A percentile compares a stretch with the other conserved stretches of the same genome.
These are phyloP conservation scores for Anorthoa munda DNA, from an alignment of 2,888 invertebrate species.

Conservation along the genomic window DNA sequence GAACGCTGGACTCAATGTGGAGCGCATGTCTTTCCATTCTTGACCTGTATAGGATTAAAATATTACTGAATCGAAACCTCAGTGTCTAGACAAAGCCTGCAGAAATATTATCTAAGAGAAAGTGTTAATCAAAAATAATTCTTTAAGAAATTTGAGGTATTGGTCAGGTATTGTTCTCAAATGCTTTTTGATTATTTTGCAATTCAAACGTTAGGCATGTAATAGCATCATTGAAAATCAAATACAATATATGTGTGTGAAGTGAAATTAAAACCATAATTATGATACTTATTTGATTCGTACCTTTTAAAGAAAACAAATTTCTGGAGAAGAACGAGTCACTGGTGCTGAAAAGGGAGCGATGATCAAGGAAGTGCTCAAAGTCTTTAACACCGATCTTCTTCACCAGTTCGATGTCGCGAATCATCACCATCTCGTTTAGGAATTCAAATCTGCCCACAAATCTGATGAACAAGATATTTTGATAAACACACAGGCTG, in stretches of 20 bases:
- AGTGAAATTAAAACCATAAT: background rate
- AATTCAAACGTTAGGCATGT: background rate
- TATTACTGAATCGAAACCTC: background rate
- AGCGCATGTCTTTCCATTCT: conserved; percentile 86
- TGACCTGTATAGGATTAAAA: conserved; percentile 70
- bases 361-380: conserved; percentile 89
- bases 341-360: conserved; percentile 76
- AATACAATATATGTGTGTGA: background rate
- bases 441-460: conserved; percentile 86
- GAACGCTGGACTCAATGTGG: conserved; percentile 87
- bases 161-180: background rate
- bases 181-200: background rate
- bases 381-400: conserved; percentile 89
- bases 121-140: background rate
- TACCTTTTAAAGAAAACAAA: conserved; percentile 85
- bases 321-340: conserved; percentile 89
- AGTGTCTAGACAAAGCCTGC: background rate
- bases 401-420: conserved; percentile 88
- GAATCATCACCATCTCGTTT: conserved; percentile 80
- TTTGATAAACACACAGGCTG: background rate
- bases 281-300: background rate
- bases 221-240: background rate
- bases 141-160: background rate
- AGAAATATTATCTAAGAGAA: background rate
- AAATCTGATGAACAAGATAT: conserved; percentile 75